Conservation (phyloP, 1,140 invertebrate species). For the Marisa cornuarietis region DNA sequence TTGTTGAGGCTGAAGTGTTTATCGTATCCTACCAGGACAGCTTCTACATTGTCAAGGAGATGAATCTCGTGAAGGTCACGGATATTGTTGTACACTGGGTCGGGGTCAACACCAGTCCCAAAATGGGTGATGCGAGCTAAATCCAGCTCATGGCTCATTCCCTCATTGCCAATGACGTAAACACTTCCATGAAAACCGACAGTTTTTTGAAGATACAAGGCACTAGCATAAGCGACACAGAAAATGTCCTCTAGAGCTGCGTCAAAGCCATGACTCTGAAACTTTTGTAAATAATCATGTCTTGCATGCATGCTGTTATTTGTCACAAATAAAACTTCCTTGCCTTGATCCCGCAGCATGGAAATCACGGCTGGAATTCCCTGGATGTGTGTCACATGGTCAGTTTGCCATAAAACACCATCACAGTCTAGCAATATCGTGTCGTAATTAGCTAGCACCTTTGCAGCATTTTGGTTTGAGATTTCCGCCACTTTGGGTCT, state of each 20-base stretch:
- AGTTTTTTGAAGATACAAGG: conserved; percentile 48
- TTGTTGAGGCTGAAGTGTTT: conserved; percentile 56
- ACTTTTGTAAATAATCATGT: conserved; percentile 37
- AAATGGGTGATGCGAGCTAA: conserved; percentile 57
- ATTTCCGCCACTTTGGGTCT: conserved; percentile 1
- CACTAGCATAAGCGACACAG: conserved; percentile 44
- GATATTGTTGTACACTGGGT: conserved; percentile 32
- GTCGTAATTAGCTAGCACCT: conserved; percentile 47
- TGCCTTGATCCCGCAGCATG: conserved; percentile 36
- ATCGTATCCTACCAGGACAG: conserved; percentile 58
- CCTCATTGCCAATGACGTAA: conserved; percentile 56
- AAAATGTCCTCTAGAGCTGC: conserved; percentile 45
- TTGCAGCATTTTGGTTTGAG: not conserved
- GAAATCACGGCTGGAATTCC: conserved; percentile 37
- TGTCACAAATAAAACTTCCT: conserved; percentile 53
- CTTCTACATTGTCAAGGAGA: conserved; percentile 45
- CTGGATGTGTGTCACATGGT: conserved; percentile 45
- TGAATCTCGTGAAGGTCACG: conserved; percentile 36
- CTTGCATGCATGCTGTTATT: conserved; percentile 52
- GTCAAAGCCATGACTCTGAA: conserved; percentile 44
- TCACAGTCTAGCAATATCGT: conserved; percentile 55
- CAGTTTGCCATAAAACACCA: conserved; percentile 52
- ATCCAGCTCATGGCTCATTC: conserved; percentile 62
- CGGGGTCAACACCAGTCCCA: conserved; percentile 59
- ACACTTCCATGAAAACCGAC: conserved; percentile 34